Evolutionary conservation across 2,797 vertebrate species (phyloP).

Genomic region (Meda fulgida): DNA sequence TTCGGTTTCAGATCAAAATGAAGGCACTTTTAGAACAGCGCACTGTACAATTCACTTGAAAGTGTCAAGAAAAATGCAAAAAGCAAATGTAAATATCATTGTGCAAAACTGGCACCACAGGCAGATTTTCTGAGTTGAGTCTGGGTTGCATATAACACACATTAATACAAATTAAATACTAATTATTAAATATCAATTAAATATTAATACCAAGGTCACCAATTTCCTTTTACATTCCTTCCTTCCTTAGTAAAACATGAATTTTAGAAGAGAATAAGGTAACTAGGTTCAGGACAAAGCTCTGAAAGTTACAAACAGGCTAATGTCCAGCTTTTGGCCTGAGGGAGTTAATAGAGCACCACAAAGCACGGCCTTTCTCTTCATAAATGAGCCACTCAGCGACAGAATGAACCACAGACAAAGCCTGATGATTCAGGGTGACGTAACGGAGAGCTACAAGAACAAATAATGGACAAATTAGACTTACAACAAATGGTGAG

Average conservation of each 20-base stretch:
- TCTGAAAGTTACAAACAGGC: conserved; percentile 39
- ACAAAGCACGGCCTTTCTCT: conserved; percentile 34
- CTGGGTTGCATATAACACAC: background rate
- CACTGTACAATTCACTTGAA: background rate
- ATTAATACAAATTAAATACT: too few species aligned
- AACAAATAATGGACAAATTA: background rate
- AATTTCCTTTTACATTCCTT: background rate
- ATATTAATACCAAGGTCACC: too few species aligned
- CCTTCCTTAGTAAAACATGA: background rate
- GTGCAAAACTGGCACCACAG: background rate
- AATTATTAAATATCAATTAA: too few species aligned
- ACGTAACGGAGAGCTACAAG: conserved; percentile 8
- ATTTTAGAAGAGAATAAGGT: background rate
- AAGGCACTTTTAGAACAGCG: background rate
- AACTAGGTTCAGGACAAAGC: background rate
- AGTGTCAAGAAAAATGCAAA: background rate
- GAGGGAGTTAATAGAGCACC: conserved; percentile 52
- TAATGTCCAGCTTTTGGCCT: conserved; percentile 50
- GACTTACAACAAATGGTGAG: background rate
- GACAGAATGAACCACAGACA: conserved; percentile 19
- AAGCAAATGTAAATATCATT: background rate
- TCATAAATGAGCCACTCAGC: conserved; percentile 11
- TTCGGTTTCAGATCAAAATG: background rate
- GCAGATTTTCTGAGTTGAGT: background rate
- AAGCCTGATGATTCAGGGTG: conserved; percentile 30